Evolutionary conservation across 1,140 invertebrate genomes (phyloP), one percentile per base, ranked within the genome.

Genomic region (Campoletis sonorensis): DNA sequence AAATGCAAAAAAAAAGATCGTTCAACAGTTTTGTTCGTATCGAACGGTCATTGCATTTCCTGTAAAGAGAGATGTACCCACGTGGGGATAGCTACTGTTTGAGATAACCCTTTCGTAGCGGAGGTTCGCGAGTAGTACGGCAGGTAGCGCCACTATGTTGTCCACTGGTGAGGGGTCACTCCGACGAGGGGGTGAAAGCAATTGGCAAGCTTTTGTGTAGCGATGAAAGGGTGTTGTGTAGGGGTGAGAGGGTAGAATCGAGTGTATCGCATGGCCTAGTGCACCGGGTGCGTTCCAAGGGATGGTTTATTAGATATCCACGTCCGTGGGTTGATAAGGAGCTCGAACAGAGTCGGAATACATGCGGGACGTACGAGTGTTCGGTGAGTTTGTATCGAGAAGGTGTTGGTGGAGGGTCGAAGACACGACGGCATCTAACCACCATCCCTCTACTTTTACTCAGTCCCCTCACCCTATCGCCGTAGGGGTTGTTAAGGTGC

Each of bases 401-500:
- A 82, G 85, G 81, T 80, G 81, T 73, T 81, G 81, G 54, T 76
- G 71, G 79, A 82, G 81, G 73, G 80, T 82, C 68, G 77, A 79
- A 82, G 77, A 70, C 64, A 72, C 61, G 58, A 58, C 79, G 80
- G 79, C 30, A 77, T 77, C 27, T 33, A 54, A 21, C 23, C 26
- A n/a, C 40, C 72, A 23, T 26, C 51, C 49, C 13, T 30, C 54
- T 37, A 61, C 75, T 61, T 23, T 21, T 73, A 49, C n/a, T 75
- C 18, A 10, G 61, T 33, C 67, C 27, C 26, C 84, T 83, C 85
- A 81, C 84, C 61, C 71, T 70, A 58, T 49, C 33, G 33, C 7
- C 37, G 58, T 21, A 84, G 87, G 89, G 91, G 91, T 92, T 92
- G 91, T 92, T 92, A 92, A 92, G 91, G 91, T 92, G 90, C 89